Evolutionary conservation across 2,797 vertebrate species (phyloP).

Genomic region (Megaceryle alcyon): DNA sequence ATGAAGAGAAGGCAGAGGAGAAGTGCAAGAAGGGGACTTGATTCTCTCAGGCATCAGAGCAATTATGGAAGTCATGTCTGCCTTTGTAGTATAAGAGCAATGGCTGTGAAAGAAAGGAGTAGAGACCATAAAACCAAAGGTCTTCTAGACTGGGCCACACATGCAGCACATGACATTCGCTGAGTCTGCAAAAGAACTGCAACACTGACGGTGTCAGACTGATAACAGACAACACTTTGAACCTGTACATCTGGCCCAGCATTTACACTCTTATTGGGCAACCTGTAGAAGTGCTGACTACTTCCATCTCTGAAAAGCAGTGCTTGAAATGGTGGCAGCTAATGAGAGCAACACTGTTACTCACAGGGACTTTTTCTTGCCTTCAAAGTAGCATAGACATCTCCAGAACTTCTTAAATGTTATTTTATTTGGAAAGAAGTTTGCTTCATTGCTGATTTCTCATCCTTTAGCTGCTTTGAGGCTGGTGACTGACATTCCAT

Average conservation of each 20-base stretch:
- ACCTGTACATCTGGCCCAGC: background rate
- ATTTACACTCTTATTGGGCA: background rate
- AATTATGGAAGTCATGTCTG: background rate
- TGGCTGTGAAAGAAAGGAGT: background rate
- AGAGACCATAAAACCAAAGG: background rate
- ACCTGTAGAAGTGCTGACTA: background rate
- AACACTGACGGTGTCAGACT: background rate
- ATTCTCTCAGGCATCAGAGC: background rate
- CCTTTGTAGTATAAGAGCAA: background rate
- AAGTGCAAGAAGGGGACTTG: background rate
- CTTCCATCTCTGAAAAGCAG: background rate
- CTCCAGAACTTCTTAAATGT: background rate
- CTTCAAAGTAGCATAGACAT: background rate
- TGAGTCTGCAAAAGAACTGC: background rate
- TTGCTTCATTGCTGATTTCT: background rate
- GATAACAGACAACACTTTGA: background rate
- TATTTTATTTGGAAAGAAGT: background rate
- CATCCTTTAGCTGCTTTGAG: background rate
- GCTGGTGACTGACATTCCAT: background rate
- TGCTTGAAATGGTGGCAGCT: background rate
- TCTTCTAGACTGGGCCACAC: background rate
- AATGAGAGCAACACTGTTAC: background rate
- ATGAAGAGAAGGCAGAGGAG: background rate
- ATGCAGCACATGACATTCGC: rapidly evolving
- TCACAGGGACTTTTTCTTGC: background rate